A percentile compares a stretch with the other conserved stretches of the same genome.
These are phyloP conservation scores for Strigamia crassipes DNA, from an alignment of 2,888 invertebrate genomes.

Conservation along the genomic window DNA sequence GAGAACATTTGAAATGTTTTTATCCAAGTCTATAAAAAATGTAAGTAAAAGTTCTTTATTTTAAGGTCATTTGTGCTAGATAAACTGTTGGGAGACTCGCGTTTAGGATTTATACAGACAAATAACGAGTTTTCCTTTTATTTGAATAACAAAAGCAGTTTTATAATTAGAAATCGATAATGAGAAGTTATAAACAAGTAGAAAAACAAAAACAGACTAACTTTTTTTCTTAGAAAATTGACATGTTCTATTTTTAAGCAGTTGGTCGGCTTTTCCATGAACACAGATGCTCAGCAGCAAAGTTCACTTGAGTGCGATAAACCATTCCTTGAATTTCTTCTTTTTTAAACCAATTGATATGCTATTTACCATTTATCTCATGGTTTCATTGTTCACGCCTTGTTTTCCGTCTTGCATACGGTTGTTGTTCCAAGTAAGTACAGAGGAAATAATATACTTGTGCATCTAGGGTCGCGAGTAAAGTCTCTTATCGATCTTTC, in stretches of 20 bases:
- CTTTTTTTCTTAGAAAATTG: no score
- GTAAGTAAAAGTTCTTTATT: neutral
- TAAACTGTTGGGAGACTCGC: neutral
- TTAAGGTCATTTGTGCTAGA: neutral
- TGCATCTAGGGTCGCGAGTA: constrained; percentile 5
- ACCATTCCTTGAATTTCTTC: neutral
- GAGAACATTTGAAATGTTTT: neutral
- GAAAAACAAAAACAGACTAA: neutral
- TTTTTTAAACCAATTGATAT: neutral
- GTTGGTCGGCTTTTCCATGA: neutral
- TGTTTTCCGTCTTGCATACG: neutral
- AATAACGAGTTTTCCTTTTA: neutral
- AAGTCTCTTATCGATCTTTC: constrained; percentile 20
- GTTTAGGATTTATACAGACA: neutral
- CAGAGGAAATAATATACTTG: constrained; percentile 15
- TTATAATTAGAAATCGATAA: neutral
- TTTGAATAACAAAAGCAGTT: neutral
- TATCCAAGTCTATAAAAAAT: neutral
- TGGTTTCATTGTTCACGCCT: neutral
- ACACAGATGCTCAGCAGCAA: neutral
- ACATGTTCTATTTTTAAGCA: neutral
- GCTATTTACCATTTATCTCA: neutral
- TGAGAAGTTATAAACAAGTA: neutral
- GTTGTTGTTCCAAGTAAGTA: neutral
- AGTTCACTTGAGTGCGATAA: neutral